phyloP scores from a whole-genome alignment of 35 echinoderm and acorn worm genomes.

The Ptychodera flava region DNA sequence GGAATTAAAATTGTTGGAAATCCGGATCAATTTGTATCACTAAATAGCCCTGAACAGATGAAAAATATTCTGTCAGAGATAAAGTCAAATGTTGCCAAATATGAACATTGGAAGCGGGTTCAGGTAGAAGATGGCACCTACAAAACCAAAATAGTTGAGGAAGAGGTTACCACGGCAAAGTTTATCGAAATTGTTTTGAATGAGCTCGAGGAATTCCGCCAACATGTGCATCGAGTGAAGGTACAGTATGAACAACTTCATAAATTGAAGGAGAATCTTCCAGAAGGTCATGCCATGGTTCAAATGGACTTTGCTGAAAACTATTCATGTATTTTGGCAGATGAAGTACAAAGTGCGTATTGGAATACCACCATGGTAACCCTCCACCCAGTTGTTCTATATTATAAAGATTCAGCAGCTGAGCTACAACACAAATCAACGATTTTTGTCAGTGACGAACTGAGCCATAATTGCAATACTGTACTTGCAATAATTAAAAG shows the following conservation, averaged over 20 bases:
- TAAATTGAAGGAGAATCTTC: conserved; percentile 37
- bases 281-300: conserved; percentile 18
- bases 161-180: conserved; percentile 17
- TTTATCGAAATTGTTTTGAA: conserved; percentile 37
- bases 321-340: conserved; percentile 40
- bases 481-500: conserved; percentile 27
- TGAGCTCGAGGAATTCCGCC: conserved; percentile 18
- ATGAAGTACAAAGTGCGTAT: conserved; percentile 65
- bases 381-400: conserved; percentile 35
- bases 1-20: no score
- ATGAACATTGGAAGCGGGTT: no score
- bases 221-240: conserved; percentile 38
- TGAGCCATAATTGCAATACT: conserved; percentile 27
- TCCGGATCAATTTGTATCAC: no score
- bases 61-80: no score
- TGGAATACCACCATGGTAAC: conserved; percentile 50
- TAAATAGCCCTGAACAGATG: no score
- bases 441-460: conserved; percentile 19
- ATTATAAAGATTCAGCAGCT: conserved; percentile 25
- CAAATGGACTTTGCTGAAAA: conserved; percentile 78
- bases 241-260: conserved; percentile 31
- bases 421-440: conserved; percentile 22
- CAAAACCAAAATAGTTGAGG: conserved; percentile 27
- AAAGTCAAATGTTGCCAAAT: no score
- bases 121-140: conserved; percentile 36